A percentile compares a stretch with the other conserved stretches of the same genome.
Conservation (phyloP, 2,888 invertebrate genomes). For the Cyclophora albipunctata region DNA sequence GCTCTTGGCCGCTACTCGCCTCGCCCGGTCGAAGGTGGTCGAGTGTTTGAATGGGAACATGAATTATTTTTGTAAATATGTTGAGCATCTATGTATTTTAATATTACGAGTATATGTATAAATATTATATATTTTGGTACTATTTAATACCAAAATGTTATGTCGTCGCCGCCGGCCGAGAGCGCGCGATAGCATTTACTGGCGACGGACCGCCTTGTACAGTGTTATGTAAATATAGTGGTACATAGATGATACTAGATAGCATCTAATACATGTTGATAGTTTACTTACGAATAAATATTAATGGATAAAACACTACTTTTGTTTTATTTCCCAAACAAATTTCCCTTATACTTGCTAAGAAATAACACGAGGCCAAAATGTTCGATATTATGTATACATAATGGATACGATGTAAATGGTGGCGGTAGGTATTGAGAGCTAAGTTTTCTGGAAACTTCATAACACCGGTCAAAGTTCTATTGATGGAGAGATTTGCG, state of each 20-base stretch:
- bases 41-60: not conserved
- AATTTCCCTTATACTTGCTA: no score
- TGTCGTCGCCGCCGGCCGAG: conserved; percentile 18
- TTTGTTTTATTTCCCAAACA: conserved; percentile 17
- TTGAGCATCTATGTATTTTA: no score
- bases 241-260: conserved; percentile 40
- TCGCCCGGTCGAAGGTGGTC: no score
- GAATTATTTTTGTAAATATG: not conserved
- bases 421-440: no score
- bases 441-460: no score
- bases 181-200: conserved; percentile 54
- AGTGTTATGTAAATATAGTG: conserved; percentile 66
- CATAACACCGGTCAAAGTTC: no score
- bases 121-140: conserved; percentile 3
- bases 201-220: conserved; percentile 47
- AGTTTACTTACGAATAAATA: conserved; percentile 66
- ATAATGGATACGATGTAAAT: no score
- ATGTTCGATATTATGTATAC: no score
- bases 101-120: conserved; percentile 8
- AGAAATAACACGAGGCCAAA: no score
- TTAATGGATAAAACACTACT: conserved; percentile 51
- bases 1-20: conserved; percentile 25
- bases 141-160: not conserved
- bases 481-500: no score
- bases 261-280: conserved; percentile 57